Evolutionary conservation across 2,888 invertebrate species (phyloP).

Genomic region (Agrochola macilenta): DNA sequence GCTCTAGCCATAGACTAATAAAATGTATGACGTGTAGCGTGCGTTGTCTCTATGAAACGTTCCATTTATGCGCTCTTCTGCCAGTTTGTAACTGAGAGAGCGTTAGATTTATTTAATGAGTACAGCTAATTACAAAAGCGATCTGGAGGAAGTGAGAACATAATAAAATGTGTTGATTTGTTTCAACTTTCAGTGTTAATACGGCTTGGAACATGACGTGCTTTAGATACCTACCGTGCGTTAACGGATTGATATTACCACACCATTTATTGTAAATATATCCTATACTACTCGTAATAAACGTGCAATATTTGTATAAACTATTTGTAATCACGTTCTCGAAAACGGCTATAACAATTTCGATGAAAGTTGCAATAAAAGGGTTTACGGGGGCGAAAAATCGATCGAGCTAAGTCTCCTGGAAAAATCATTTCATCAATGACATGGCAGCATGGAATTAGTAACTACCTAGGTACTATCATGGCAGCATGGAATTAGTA

Average conservation of each 20-base stretch:
- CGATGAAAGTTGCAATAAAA: no score
- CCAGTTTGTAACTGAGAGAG: not conserved
- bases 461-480: no score
- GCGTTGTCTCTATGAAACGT: not conserved
- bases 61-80: not conserved
- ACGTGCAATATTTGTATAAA: no score
- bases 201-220: not conserved
- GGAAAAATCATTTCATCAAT: no score
- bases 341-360: no score
- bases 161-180: conserved; percentile 4
- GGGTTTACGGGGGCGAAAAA: no score
- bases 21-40: not conserved
- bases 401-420: no score
- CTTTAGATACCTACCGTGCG: not conserved
- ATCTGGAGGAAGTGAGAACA: conserved; percentile 1
- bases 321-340: no score
- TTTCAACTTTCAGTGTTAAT: not conserved
- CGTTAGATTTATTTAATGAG: conserved; percentile 11
- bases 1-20: not conserved
- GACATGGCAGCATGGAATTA: no score
- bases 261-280: not conserved
- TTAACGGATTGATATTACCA: not conserved
- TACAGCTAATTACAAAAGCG: conserved; percentile 15
- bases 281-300: no score
- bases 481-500: no score